Evolutionary conservation across 2,797 vertebrate species (phyloP).

Genomic region (Synanceia verrucosa): DNA sequence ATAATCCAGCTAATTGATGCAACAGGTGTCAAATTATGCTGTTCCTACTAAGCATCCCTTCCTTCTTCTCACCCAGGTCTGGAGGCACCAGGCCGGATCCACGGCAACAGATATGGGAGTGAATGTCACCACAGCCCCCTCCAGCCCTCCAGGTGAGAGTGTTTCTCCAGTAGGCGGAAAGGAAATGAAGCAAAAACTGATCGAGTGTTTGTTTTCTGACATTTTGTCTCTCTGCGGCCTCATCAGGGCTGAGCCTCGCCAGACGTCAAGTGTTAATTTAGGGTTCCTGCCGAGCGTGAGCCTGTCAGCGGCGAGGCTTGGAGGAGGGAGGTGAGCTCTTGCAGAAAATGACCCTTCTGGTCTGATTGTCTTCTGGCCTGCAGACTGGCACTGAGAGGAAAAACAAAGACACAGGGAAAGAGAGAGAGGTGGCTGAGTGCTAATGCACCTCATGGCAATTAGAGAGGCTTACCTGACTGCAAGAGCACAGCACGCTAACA

Average conservation of each 20-base stretch:
- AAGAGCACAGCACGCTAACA: conserved; percentile 71
- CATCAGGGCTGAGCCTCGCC: conserved; percentile 85
- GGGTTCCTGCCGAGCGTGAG: conserved; percentile 88
- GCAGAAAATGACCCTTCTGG: conserved; percentile 93
- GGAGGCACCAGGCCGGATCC: conserved; percentile 73
- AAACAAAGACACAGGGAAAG: conserved; percentile 73
- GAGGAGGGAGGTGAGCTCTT: conserved; percentile 91
- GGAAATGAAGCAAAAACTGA: conserved; percentile 91
- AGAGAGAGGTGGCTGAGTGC: conserved; percentile 72
- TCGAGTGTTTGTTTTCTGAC: conserved; percentile 92
- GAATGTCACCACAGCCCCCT: conserved; percentile 83
- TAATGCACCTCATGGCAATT: conserved; percentile 83
- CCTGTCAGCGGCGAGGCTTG: conserved; percentile 75
- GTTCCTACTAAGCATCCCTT: conserved; percentile 44
- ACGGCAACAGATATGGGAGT: conserved; percentile 72
- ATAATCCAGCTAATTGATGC: conserved; percentile 41
- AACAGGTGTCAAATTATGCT: no score
- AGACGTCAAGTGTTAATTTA: conserved; percentile 91
- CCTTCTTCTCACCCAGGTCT: conserved; percentile 72
- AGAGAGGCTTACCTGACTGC: conserved; percentile 81
- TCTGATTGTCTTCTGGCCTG: conserved; percentile 88
- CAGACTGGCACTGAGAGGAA: conserved; percentile 84
- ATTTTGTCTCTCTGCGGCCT: conserved; percentile 83
- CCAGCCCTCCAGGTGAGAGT: conserved; percentile 87
- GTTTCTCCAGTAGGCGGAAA: conserved; percentile 80